These are phyloP conservation scores for Netelia virgata DNA, from an alignment of 2,888 invertebrate genomes.

Conservation along the genomic window DNA sequence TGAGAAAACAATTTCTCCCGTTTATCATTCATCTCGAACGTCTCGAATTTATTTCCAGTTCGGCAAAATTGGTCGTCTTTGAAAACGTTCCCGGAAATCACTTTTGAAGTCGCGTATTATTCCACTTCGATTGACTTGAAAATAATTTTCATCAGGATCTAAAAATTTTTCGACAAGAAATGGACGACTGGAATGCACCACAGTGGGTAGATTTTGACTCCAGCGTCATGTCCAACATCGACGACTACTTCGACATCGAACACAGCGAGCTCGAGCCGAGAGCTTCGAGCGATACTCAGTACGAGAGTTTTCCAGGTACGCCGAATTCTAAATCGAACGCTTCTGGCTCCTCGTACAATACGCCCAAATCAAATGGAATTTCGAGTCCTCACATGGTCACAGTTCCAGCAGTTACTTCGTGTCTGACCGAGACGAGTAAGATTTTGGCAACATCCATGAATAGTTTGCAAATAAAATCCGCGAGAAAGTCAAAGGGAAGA, in stretches of 20 bases:
- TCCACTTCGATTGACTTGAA: background rate
- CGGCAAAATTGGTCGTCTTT: slow-evolving; percentile 20
- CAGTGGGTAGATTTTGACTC: slow-evolving; percentile 69
- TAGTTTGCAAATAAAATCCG: slow-evolving; percentile 3
- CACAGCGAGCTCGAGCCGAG: slow-evolving; percentile 46
- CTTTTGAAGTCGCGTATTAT: background rate
- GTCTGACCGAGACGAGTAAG: too few species aligned
- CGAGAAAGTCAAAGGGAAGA: slow-evolving; percentile 16
- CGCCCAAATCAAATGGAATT: slow-evolving; percentile 13
- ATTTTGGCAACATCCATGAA: background rate
- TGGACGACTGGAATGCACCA: slow-evolving; percentile 66
- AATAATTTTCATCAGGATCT: background rate
- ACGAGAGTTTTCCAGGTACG: slow-evolving; percentile 27
- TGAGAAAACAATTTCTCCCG: background rate
- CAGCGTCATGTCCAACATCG: slow-evolving; percentile 60
- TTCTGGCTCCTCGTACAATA: background rate
- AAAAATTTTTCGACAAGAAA: slow-evolving; percentile 4
- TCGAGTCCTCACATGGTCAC: background rate
- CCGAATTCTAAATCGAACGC: slow-evolving; percentile 1
- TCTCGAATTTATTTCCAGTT: slow-evolving; percentile 18
- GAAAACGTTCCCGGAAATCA: background rate
- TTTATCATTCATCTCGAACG: background rate
- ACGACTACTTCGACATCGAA: slow-evolving; percentile 65
- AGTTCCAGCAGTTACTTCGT: background rate
- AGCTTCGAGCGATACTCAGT: background rate